Percentiles rank a stretch among this genome's conserved stretches.
phyloP scores from a whole-genome alignment of 2,113 vertebrate species.

The Xiphophorus maculatus region DNA sequence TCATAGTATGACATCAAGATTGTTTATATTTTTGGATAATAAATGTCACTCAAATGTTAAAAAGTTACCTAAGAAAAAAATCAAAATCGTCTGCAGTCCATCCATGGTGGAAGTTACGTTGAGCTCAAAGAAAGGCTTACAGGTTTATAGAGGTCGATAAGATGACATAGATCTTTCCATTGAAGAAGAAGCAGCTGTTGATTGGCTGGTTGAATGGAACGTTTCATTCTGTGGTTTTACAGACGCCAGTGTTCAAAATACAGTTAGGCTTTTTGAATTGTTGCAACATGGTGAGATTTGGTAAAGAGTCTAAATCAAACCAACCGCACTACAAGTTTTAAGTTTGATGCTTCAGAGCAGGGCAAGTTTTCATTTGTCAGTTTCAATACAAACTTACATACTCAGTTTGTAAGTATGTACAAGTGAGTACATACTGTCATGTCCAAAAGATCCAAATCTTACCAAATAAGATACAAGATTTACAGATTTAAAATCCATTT shows the following conservation, averaged over 20 bases:
- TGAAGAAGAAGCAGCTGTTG: conserved; percentile 4
- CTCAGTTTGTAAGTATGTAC: too few species aligned
- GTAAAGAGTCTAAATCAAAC: too few species aligned
- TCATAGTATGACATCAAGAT: not conserved
- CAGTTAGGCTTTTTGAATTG: not conserved
- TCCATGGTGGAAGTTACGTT: not conserved
- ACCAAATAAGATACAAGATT: too few species aligned
- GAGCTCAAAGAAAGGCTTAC: not conserved
- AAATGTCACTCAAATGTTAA: not conserved
- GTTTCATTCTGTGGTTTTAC: conserved; percentile 5
- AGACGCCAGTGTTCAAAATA: not conserved
- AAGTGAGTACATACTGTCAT: too few species aligned
- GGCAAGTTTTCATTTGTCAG: too few species aligned
- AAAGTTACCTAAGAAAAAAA: not conserved
- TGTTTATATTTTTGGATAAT: not conserved
- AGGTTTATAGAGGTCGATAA: not conserved
- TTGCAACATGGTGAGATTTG: too few species aligned
- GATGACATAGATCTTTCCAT: conserved; percentile 1
- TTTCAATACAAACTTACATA: too few species aligned
- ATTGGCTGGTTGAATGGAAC: conserved; percentile 35
- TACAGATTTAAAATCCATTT: too few species aligned
- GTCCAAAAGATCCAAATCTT: too few species aligned
- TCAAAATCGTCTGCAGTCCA: not conserved
- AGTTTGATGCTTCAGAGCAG: too few species aligned
- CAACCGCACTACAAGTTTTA: too few species aligned